Evolutionary conservation across 2,113 vertebrate genomes (phyloP), one percentile per base, ranked within the genome.

Genomic region (Myiopsitta monachus): DNA sequence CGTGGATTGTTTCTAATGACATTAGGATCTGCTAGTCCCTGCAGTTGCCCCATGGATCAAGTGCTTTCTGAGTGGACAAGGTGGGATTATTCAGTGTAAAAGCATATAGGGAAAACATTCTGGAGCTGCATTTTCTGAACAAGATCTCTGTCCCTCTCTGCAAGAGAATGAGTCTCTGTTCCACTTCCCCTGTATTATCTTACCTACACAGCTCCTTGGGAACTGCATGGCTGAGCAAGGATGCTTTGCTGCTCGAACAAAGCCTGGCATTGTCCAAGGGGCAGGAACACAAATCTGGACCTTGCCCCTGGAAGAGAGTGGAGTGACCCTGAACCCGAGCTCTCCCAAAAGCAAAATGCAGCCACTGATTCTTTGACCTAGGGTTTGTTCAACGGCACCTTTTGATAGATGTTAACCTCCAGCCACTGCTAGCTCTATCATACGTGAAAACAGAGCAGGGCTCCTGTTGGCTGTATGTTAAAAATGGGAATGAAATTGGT

Each of bases 321-420:
- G 91, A 83, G 46, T 96, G 95, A 96, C 95, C 95, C 92, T 97
- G 91, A 96, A 87, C 91, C 47, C 4, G 1, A 68, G 81, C 70
- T 95, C 38, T 78, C 78, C 81, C 43, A 69, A 92, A 93, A 94
- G 88, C 70, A 49, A 89, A 92, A 94, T 63, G 83, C 74, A 74
- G 70, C 77, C 79, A 77, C 57, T 1, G 64, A 97, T 97, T 97
- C 97, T 97, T 95, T 97, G 97, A 97, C 97, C 95, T 96, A 92
- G 94, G 96, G 92, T 98, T 97, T 96, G 96, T 88, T 95, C 95
- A 66, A 74, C 90, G 93, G 95, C 94, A 94, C 94, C 83, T 62
- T 83, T 77, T 59, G 75, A 66, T 79, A 41, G 51, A 30, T n/a
- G 78, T 87, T 95, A 91, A 89, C 83, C 69, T 90, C 88, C 88